These are phyloP conservation scores for Gymnothorax javanicus DNA, from an alignment of 2,797 vertebrate genomes.

Conservation along the genomic window DNA sequence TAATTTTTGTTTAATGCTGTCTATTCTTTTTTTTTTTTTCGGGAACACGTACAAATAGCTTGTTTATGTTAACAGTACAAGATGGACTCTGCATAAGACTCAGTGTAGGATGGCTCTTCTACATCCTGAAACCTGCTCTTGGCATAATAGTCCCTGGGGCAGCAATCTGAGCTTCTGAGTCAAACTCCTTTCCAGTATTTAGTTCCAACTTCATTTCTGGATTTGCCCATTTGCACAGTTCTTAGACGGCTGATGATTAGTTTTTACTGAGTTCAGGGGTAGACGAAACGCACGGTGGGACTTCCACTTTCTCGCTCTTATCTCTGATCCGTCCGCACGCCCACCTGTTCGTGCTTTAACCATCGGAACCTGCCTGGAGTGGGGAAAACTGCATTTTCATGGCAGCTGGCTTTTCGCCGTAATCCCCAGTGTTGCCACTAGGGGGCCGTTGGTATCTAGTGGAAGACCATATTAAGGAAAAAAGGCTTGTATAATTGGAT, in stretches of 20 bases:
- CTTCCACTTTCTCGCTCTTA: too few relatives aligned
- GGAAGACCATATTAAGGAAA: background rate
- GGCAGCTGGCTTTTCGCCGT: background rate
- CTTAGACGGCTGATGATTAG: too few relatives aligned
- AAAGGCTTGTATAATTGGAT: background rate
- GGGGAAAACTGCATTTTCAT: background rate
- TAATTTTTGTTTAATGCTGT: conserved; percentile 38
- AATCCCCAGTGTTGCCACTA: background rate
- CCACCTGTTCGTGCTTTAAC: background rate
- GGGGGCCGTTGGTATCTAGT: background rate
- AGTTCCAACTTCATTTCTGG: too few relatives aligned
- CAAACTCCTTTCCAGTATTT: too few relatives aligned
- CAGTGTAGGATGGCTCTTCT: background rate
- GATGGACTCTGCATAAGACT: background rate
- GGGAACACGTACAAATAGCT: conserved; percentile 3
- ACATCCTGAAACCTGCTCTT: background rate
- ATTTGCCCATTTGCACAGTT: too few relatives aligned
- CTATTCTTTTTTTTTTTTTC: conserved; percentile 30
- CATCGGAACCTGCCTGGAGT: background rate
- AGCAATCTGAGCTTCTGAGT: too few relatives aligned
- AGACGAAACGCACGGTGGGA: too few relatives aligned
- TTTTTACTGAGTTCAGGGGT: too few relatives aligned
- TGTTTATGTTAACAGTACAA: background rate
- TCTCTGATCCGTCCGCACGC: too few relatives aligned
- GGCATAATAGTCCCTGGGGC: too few relatives aligned